Evolutionary conservation across 2,888 invertebrate genomes (phyloP), one percentile per base, ranked within the genome.

Genomic region (Odontocerum albicorne): DNA sequence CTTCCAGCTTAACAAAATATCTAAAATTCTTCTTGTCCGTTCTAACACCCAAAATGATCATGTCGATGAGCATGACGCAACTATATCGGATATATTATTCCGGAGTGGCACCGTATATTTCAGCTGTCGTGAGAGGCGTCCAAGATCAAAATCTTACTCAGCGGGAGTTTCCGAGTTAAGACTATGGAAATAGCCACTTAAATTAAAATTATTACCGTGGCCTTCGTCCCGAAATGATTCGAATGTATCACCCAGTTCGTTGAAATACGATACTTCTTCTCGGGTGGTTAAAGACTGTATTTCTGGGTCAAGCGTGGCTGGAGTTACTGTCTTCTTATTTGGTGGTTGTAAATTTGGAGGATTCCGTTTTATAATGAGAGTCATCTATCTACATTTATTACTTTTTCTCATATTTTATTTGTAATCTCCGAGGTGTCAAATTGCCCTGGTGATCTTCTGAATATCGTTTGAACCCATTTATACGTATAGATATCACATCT

Each of bases 121-220:
- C 6, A 27, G 10, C 27, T 27, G 27, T 10, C 6, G 27, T 27
- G 10, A 27, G 4, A 27, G 27, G 4, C 4, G 6, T 15, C 4
- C 1, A 15, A 49, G 49, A 49, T 49, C 6, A 2, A 16, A 38
- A 43, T 38, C 44, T 43, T n/a, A 12, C 55, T 38, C 52, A 36
- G 53, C 46, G 59, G 59, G 59, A 47, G 49, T 31, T 51, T 47
- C 45, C 20, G 49, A 35, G 47, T 42, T 32, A 56, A 57, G 38
- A 57, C 52, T 57, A 46, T 57, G 42, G 47, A 42, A 43, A 40
- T 42, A 42, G 33, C 47, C 50, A 52, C 56, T 46, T 49, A 56
- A 59, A 56, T 56, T 53, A 56, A 55, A 59, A 51, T 43, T 59
- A 50, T 58, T 35, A 49, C 46, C 19, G 40, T 33, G 33, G n/a